A percentile compares a stretch with the other conserved stretches of the same genome.
Conservation (phyloP, 2,797 vertebrate genomes). For the Benthosema pterotum region DNA sequence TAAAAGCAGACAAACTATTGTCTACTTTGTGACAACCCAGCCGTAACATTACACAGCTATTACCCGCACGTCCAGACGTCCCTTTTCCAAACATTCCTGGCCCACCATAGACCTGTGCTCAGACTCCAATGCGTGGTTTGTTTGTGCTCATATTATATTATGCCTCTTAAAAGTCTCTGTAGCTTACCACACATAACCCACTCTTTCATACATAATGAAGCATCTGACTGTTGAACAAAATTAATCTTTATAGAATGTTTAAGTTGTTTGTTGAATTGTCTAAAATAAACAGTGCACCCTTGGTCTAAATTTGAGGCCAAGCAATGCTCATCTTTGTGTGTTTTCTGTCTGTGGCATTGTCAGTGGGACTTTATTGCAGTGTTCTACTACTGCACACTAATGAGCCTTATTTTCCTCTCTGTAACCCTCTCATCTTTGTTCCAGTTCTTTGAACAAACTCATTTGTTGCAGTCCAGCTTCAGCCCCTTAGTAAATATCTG, state of each 20-base stretch:
- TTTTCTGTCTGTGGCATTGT: slow-evolving; percentile 5
- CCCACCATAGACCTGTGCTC: no score
- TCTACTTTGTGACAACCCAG: background rate
- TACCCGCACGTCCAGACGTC: no score
- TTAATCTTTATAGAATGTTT: background rate
- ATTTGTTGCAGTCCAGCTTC: slow-evolving; percentile 39
- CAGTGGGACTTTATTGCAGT: slow-evolving; percentile 34
- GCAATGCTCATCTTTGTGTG: slow-evolving; percentile 8
- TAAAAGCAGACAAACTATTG: background rate
- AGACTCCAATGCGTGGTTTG: no score
- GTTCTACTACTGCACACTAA: slow-evolving; percentile 32
- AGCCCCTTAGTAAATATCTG: slow-evolving; percentile 40
- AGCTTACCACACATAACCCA: no score
- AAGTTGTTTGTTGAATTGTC: background rate
- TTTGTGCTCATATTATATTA: no score
- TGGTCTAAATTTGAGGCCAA: background rate
- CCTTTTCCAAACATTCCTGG: no score
- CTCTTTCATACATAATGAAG: no score
- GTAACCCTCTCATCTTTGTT: slow-evolving; percentile 43
- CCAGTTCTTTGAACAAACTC: slow-evolving; percentile 36
- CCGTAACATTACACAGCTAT: no score
- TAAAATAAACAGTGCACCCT: background rate
- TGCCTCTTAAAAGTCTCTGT: no score
- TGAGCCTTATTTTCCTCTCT: slow-evolving; percentile 38
- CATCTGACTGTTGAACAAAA: no score